These are phyloP conservation scores for Acronicta leporina DNA, from an alignment of 2,888 invertebrate genomes.

Conservation along the genomic window DNA sequence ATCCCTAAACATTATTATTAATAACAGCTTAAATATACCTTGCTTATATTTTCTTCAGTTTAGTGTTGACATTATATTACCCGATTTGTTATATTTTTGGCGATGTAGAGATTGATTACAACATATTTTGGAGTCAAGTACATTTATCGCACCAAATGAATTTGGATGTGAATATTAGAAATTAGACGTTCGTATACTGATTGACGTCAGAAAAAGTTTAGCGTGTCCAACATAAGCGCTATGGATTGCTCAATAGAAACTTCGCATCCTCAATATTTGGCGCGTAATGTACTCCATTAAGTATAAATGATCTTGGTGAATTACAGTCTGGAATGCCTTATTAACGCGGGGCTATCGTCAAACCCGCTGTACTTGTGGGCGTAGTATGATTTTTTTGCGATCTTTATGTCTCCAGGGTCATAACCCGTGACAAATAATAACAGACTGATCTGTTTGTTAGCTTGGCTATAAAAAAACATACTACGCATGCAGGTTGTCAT, in stretches of 20 bases:
- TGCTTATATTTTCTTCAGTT: constrained; percentile 2
- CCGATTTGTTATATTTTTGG: background rate
- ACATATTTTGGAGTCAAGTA: background rate
- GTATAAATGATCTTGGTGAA: background rate
- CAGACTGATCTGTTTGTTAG: too few species aligned
- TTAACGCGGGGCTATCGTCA: background rate
- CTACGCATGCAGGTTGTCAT: too few species aligned
- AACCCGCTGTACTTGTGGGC: background rate
- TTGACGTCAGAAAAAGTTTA: background rate
- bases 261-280: background rate
- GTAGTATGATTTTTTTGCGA: background rate
- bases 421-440: background rate
- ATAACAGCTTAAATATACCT: constrained; percentile 6
- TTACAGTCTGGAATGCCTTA: background rate
- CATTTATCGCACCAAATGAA: background rate
- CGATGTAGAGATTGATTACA: too few species aligned
- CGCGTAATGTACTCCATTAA: background rate
- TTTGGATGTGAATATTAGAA: background rate
- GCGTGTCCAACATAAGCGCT: too few species aligned
- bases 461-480: too few species aligned
- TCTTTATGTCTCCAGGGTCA: background rate
- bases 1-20: background rate
- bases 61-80: background rate
- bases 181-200: background rate
- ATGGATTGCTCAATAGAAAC: too few species aligned